phyloP scores from a whole-genome alignment of 2,797 vertebrate genomes.

The Artibeus jamaicensis region DNA sequence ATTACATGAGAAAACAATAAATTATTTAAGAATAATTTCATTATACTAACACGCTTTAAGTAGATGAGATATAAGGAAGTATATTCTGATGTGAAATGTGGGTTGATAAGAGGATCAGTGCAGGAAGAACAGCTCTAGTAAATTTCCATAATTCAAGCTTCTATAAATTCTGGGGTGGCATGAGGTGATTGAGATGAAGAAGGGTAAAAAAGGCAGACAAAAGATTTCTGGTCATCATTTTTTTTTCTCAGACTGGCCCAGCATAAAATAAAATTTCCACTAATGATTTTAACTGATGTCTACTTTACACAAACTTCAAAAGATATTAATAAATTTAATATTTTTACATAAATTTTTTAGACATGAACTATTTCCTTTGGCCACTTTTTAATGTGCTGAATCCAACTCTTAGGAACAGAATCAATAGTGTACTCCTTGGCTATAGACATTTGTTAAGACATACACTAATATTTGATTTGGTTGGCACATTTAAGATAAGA shows the following conservation, averaged over 20 bases:
- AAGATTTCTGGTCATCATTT: background rate
- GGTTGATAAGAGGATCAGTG: background rate
- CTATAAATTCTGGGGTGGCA: background rate
- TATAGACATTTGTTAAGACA: background rate
- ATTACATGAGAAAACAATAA: background rate
- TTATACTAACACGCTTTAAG: background rate
- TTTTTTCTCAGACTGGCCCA: background rate
- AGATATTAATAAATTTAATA: constrained; percentile 39
- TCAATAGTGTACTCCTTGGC: background rate
- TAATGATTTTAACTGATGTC: background rate
- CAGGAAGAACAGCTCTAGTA: background rate
- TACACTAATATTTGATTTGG: background rate
- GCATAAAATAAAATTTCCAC: background rate
- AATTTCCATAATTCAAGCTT: background rate
- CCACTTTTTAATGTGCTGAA: constrained; percentile 5
- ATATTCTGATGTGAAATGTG: background rate
- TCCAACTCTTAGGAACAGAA: constrained; percentile 13
- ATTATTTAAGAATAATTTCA: constrained; percentile 6
- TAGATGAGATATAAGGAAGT: background rate
- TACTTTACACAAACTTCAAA: constrained; percentile 18
- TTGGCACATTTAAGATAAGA: constrained; percentile 20
- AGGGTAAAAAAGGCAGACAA: background rate
- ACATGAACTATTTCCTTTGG: constrained; percentile 27
- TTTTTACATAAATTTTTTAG: constrained; percentile 33
- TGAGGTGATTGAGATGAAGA: background rate